These are phyloP conservation scores for Caenorhabditis sulstoni DNA, from an alignment of 2,888 invertebrate species.

Conservation along the genomic window DNA sequence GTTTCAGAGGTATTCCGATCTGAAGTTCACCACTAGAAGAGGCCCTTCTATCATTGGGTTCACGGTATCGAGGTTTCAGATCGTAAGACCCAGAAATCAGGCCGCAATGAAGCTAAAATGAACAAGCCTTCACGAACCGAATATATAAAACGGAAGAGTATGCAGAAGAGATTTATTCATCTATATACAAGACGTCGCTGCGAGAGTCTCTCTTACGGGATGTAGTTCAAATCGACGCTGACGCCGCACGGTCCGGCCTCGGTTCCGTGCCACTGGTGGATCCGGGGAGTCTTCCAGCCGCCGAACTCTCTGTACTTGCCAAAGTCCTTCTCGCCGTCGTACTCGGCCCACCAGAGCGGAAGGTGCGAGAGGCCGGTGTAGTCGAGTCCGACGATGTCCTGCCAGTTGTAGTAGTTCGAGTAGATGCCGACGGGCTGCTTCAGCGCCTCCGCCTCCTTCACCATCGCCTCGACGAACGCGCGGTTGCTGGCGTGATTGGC, in stretches of 20 bases:
- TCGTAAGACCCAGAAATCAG: too few species aligned
- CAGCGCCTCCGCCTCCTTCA: slow-evolving; percentile 45
- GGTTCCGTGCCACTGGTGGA: slow-evolving; percentile 67
- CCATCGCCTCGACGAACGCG: slow-evolving; percentile 61
- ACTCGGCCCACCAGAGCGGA: slow-evolving; percentile 72
- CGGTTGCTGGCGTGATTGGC: slow-evolving; percentile 61
- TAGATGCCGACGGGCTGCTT: slow-evolving; percentile 66
- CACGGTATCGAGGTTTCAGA: too few species aligned
- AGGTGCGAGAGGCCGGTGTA: slow-evolving; percentile 58
- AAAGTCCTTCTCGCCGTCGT: slow-evolving; percentile 64
- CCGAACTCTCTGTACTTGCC: slow-evolving; percentile 52
- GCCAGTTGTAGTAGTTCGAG: slow-evolving; percentile 71
- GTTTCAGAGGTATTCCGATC: too few species aligned
- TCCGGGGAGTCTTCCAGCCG: slow-evolving; percentile 63
- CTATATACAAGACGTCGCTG: not conserved
- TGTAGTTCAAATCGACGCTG: slow-evolving; percentile 55
- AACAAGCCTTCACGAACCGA: too few species aligned
- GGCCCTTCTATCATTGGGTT: too few species aligned
- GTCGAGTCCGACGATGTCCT: slow-evolving; percentile 67
- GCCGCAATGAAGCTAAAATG: too few species aligned
- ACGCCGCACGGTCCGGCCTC: slow-evolving; percentile 66
- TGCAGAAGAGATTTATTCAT: not conserved
- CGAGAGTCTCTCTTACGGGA: not conserved
- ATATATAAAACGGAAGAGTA: too few species aligned
- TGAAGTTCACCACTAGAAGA: too few species aligned